Base-by-base conservation (phyloP, 2,888 invertebrate genomes). In the Callyntrura guangdongensis region DNA sequence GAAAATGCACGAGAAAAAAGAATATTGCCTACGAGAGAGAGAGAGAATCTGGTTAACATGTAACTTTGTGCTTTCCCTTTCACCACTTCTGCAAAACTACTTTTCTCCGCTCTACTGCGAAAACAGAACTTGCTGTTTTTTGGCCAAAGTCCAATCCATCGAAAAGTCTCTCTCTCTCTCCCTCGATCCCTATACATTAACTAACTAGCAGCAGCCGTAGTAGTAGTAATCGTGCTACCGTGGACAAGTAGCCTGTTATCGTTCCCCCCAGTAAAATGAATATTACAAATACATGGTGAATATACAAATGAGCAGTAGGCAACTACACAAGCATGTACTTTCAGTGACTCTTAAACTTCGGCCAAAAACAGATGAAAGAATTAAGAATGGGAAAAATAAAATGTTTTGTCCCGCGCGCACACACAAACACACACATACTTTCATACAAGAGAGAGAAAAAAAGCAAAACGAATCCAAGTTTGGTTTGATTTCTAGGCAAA, bases 121-220 rank as follows among this genome's bases (percentile, higher is more conserved):
- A 67, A 67, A 67, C 67, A 9, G 27, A 67, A 74, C 79, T 56
- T 53, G 22, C 56, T 27, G 1, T 86, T 79, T 86, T 45, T 86
- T 86, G 86, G 86, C 86, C 1, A 12, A 64, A 56, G 22, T 86
- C 86, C 86, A 86, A 86, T 86, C 86, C 49, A 86, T 77, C 77
- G 77, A 45, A 86, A 77, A 86, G 77, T 86, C 61, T 61, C 20
- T 61, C 17, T 61, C 22, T 61, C 14, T 61, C 17, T 61, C 22
- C 20, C 14, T 36, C 36, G 36, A 2, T 36, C 36, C 36, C 36
- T 36, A 36, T 85, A 59, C 84, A 86, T 72, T 85, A 69, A 72
- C 47, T 49, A 61, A 64, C 86, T 86, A 72, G 74, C 85, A n/a
- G n/a, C n/a, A n/a, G n/a, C n/a, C n/a, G 49, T 47, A 59, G 27